Evolutionary conservation across 2,113 vertebrate genomes (phyloP).

Genomic region (Proterorhinus semilunaris): DNA sequence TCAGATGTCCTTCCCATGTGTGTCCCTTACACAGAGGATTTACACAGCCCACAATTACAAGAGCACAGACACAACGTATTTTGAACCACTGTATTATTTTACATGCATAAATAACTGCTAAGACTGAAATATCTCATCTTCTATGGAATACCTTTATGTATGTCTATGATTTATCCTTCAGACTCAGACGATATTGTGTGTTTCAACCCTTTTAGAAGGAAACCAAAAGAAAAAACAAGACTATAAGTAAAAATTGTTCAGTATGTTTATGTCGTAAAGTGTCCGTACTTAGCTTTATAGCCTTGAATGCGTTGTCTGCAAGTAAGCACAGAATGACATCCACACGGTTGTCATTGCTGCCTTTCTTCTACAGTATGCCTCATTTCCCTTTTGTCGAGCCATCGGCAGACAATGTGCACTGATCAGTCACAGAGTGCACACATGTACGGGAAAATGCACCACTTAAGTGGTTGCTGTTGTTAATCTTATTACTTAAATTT

Average conservation of each 20-base stretch:
- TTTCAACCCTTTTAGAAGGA: not conserved
- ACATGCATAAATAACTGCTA: not conserved
- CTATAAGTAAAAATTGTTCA: no score
- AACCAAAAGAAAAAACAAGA: not conserved
- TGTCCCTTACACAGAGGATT: constrained; percentile 27
- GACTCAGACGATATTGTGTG: not conserved
- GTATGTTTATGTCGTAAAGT: not conserved
- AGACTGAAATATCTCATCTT: not conserved
- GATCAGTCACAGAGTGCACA: not conserved
- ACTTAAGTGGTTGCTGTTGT: not conserved
- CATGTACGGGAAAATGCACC: not conserved
- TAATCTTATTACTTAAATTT: not conserved
- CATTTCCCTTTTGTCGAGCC: no score
- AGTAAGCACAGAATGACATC: not conserved
- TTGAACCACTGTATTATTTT: not conserved
- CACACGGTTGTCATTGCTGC: no score
- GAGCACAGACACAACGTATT: not conserved
- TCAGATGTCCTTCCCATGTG: not conserved
- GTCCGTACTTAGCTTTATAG: no score
- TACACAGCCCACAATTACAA: constrained; percentile 13
- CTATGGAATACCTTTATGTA: not conserved
- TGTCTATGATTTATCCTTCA: not conserved
- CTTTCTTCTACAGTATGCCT: no score
- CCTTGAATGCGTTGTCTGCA: not conserved
- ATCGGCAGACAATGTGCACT: not conserved